Evolutionary conservation across 2,888 invertebrate genomes (phyloP).

Genomic region (Penaeus monodon): DNA sequence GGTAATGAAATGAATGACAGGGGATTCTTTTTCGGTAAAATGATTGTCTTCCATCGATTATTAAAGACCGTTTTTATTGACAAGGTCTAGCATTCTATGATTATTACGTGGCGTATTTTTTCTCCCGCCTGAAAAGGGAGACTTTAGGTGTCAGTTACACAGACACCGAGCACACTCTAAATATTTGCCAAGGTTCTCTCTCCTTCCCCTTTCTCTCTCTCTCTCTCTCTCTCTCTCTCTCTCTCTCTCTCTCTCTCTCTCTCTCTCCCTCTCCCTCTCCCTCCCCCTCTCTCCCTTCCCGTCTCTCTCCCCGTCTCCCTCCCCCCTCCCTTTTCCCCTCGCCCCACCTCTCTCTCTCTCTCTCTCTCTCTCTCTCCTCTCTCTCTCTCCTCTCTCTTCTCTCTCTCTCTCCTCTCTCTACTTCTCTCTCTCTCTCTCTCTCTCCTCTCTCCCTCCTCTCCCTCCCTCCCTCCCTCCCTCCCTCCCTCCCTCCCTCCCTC

Average conservation of each 20-base stretch:
- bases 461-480: not conserved
- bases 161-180: too few relatives aligned
- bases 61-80: too few relatives aligned
- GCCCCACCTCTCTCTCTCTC: not conserved
- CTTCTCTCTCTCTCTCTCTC: not conserved
- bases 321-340: too few relatives aligned
- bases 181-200: not conserved
- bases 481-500: not conserved
- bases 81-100: too few relatives aligned
- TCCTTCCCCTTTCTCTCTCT: constrained; percentile 2
- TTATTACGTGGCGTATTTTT: too few relatives aligned
- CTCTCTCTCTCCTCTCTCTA: too few relatives aligned
- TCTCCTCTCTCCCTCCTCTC: not conserved
- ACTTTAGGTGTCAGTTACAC: too few relatives aligned
- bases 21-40: too few relatives aligned
- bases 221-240: constrained; percentile 10
- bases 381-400: not conserved
- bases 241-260: not conserved
- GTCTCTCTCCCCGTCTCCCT: not conserved
- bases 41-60: too few relatives aligned
- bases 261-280: not conserved
- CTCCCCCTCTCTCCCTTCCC: not conserved
- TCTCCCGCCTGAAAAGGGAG: too few relatives aligned
- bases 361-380: not conserved
- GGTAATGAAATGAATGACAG: too few relatives aligned